phyloP scores from a whole-genome alignment of 2,888 invertebrate species.

The Microdon myrmicae region DNA sequence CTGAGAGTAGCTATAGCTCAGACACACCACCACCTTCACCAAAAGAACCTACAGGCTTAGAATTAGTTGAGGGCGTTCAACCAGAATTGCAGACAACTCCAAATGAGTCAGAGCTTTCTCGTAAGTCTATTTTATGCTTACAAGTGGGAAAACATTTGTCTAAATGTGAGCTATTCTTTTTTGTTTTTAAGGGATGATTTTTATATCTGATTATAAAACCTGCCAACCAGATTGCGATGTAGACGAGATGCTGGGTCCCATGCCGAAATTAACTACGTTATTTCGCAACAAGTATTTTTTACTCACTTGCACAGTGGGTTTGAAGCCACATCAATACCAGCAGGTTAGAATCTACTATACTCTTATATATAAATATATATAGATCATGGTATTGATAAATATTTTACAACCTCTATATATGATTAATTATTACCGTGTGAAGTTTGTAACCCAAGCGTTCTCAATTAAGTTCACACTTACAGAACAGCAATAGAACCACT shows the following conservation, averaged over 20 bases:
- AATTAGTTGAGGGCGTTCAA: slow-evolving; percentile 68
- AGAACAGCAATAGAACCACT: no score
- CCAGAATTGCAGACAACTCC: slow-evolving; percentile 70
- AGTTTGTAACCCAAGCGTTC: no score
- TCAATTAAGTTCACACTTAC: no score
- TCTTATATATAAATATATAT: no score
- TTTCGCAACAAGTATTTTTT: slow-evolving; percentile 72
- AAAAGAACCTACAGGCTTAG: slow-evolving; percentile 63
- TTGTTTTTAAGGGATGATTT: slow-evolving; percentile 47
- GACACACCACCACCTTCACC: slow-evolving; percentile 46
- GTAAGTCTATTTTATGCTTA: slow-evolving; percentile 58
- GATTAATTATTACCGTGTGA: no score
- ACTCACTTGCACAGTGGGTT: slow-evolving; percentile 70
- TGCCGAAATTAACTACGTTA: slow-evolving; percentile 66
- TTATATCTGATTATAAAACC: slow-evolving; percentile 52
- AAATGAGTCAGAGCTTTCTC: slow-evolving; percentile 69
- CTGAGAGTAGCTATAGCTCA: slow-evolving; percentile 53
- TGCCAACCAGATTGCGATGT: slow-evolving; percentile 39
- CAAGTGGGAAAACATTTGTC: neutral
- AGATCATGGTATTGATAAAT: no score
- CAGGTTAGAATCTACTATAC: slow-evolving; percentile 22
- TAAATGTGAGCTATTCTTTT: neutral
- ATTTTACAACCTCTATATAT: no score
- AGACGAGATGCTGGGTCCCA: slow-evolving; percentile 69
- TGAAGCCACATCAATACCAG: slow-evolving; percentile 46